Evolutionary conservation across 2,888 invertebrate genomes (phyloP), one percentile per base, ranked within the genome.

Genomic region (Anthrax anthrax): DNA sequence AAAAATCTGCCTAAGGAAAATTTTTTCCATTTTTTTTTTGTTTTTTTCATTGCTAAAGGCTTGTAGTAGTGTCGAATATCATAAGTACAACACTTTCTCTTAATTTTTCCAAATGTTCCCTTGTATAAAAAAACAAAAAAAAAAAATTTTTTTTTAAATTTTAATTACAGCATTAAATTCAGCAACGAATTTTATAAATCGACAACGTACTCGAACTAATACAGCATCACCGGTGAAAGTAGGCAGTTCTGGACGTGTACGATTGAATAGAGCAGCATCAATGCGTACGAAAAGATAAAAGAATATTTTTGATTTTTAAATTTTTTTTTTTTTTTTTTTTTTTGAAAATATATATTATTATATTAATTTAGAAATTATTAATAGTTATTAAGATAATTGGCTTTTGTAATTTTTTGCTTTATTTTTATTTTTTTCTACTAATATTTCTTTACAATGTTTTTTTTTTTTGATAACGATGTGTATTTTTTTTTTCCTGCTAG

Each of bases 181-280:
- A 8, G 46, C 48, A 18, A 44, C 46, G 19, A 46, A 47, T 13
- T 40, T 49, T 16, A 47, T 46, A 19, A 47, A 44, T 47, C 40
- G 47, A n/a, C 47, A 50, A 17, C 18, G 49, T 27, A 52, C 44
- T 13, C 47, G 44, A 38, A 52, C 40, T 19, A 39, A 29, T 34
- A 52, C 48, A 14, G 14, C 12, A 9, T 23, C 3, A 32, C 29
- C 29, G 9, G 3, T 4, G 13, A 32, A 32, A 32, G 3, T 32
- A 9, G 29, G 3, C 12, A 12, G 12, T 32, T 3, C 29, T 32
- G 29, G 29, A 32, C 29, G 29, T 34, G 63, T 64, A 2, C 56
- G 61, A 47, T 62, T 62, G 37, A 67, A 66, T 55, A 58, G 67
- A 37, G 61, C 67, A 0, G 66, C 64, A 18, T 65, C 66, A 9